Base-by-base conservation (phyloP, 2,797 vertebrate genomes). In the Spheniscus humboldti region DNA sequence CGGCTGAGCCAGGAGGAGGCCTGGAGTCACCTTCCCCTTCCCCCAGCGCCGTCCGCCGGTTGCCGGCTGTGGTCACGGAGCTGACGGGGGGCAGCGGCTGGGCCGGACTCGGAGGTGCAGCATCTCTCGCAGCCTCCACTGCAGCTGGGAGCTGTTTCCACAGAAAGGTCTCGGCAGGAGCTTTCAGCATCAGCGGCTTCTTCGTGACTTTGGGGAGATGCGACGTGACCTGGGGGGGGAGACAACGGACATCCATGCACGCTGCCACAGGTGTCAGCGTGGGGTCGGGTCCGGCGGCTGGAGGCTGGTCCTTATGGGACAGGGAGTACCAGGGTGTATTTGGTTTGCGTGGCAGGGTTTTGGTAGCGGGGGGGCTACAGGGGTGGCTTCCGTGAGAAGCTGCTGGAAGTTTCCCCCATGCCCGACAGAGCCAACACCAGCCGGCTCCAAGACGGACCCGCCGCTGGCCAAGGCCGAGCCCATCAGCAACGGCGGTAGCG, bases 151-250 rank as follows among this genome's bases (percentile, higher is more conserved):
- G 78, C 39, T 72, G 48, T 10, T 88, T 59, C 92, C 92, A 63
- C 10, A 23, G 52, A 39, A 78, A 53, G 30, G 56, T 39, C 57
- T 74, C 18, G 33, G 37, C n/a, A 8, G 87, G 80, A 28, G 86
- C 67, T 35, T 96, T 96, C 62, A 94, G 90, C 73, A 94, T 48
- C 68, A 93, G 30, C 1, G 66, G 90, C 77, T 72, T 94, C 93
- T 98, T 98, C 5, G 82, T 97, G 60, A 98, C 89, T 90, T 98
- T 98, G 31, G 96, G 97, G 81, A 98, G 72, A 55, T 84, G 96
- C 4, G 97, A 96, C 31, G 96, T 96, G 45, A 98, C 93, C 99
- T 99, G 96, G 41, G 69, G 39, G 37, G 62, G 31, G 30, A 50
- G 55, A 30, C 25, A 39, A 25, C 0, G 3, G 68, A 37, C 2